These are phyloP conservation scores for Caenorhabditis afra DNA, from an alignment of 2,888 invertebrate genomes.

Conservation along the genomic window DNA sequence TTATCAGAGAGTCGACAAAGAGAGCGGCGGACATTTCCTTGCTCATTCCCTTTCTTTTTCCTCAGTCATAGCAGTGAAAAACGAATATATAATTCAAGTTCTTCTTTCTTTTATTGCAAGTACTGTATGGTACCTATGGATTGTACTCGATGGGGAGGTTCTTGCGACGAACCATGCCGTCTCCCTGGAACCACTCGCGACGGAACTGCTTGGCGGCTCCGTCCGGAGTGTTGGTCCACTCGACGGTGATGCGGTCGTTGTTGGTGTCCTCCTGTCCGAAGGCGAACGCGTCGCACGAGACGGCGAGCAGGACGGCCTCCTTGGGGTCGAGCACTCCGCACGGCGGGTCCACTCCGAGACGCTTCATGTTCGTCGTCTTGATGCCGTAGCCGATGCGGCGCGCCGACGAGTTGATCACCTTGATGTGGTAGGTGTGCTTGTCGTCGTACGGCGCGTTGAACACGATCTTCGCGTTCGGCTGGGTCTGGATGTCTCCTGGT, in stretches of 20 bases:
- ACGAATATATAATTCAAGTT: neutral
- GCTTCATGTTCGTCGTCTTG: slow-evolving; percentile 77
- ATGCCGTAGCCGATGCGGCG: slow-evolving; percentile 75
- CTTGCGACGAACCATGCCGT: slow-evolving; percentile 72
- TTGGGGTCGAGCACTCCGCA: slow-evolving; percentile 77
- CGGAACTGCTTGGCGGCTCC: slow-evolving; percentile 72
- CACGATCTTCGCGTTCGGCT: slow-evolving; percentile 70
- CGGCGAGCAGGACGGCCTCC: slow-evolving; percentile 73
- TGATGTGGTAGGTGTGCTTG: slow-evolving; percentile 71
- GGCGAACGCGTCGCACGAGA: slow-evolving; percentile 77
- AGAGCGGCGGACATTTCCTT: slow-evolving; percentile 1
- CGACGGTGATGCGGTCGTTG: slow-evolving; percentile 74
- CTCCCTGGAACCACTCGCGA: slow-evolving; percentile 75
- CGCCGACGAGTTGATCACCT: slow-evolving; percentile 61
- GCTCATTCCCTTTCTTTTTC: slow-evolving; percentile 21
- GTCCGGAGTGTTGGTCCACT: slow-evolving; percentile 73
- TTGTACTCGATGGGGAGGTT: slow-evolving; percentile 66
- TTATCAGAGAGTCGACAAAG: slow-evolving; percentile 23
- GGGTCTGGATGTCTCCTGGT: slow-evolving; percentile 70
- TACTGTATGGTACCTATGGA: slow-evolving; percentile 14
- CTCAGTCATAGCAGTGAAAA: neutral
- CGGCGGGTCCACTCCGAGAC: slow-evolving; percentile 74
- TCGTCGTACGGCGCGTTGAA: slow-evolving; percentile 74
- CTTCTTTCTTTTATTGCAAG: neutral
- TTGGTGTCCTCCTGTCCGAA: slow-evolving; percentile 70